Percentiles rank a stretch among this genome's conserved stretches.
phyloP scores from a whole-genome alignment of 2,113 vertebrate species.

The Myotis brandtii region DNA sequence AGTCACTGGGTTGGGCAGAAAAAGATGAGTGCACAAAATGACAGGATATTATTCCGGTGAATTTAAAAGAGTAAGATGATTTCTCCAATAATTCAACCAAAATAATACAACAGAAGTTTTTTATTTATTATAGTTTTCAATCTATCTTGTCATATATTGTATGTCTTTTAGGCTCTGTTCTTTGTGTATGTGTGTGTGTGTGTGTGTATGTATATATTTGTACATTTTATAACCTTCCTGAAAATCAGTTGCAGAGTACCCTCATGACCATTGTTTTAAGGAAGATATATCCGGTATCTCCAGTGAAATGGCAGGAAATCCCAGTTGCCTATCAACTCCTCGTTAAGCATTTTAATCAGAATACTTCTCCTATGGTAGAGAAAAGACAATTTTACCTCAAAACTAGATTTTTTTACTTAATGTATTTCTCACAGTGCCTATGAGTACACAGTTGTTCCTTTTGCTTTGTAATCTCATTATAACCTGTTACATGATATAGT shows the following conservation, averaged over 20 bases:
- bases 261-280: background rate
- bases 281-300: background rate
- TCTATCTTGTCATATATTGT: background rate
- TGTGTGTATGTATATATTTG: background rate
- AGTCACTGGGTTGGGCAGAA: background rate
- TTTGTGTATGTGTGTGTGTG: background rate
- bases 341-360: background rate
- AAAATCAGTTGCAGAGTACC: background rate
- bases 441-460: background rate
- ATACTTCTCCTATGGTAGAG: background rate
- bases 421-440: background rate
- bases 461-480: conserved; percentile 14
- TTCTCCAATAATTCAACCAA: background rate
- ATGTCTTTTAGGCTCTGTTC: background rate
- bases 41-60: background rate
- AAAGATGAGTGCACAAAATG: background rate
- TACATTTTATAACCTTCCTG: background rate
- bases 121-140: too few relatives aligned
- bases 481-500: background rate
- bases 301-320: background rate
- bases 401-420: background rate
- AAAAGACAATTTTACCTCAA: background rate
- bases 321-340: background rate
- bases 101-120: background rate
- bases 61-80: background rate